A percentile compares a stretch with the other conserved stretches of the same genome.
Conservation (phyloP, 1,140 invertebrate species). For the Hyposmocoma kahamanoa region DNA sequence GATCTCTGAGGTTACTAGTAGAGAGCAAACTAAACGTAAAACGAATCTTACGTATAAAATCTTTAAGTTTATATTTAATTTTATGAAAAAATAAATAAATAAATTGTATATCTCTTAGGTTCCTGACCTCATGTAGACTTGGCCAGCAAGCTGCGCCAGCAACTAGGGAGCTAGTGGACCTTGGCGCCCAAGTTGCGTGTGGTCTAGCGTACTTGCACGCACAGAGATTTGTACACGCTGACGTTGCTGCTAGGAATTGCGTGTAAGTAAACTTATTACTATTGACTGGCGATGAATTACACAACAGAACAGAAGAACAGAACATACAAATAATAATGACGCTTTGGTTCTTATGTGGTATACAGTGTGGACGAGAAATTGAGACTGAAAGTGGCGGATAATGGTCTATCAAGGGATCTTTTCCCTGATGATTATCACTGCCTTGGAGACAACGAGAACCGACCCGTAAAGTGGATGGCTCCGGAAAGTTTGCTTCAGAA, state of each 20-base stretch:
- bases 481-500: slow-evolving; percentile 88
- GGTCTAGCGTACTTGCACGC: slow-evolving; percentile 93
- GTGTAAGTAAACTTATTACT: slow-evolving; percentile 33
- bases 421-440: slow-evolving; percentile 97
- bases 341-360: slow-evolving; percentile 8
- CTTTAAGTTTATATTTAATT: too few relatives aligned
- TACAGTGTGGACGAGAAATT: slow-evolving; percentile 86
- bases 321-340: not conserved
- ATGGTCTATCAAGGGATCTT: slow-evolving; percentile 90
- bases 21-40: too few relatives aligned
- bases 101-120: too few relatives aligned
- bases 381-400: slow-evolving; percentile 91
- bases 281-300: too few relatives aligned
- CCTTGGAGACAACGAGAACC: slow-evolving; percentile 94
- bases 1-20: too few relatives aligned
- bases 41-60: too few relatives aligned
- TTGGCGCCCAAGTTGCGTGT: slow-evolving; percentile 90
- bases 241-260: slow-evolving; percentile 93
- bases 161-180: slow-evolving; percentile 91
- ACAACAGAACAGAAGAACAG: too few relatives aligned
- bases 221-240: slow-evolving; percentile 90
- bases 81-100: too few relatives aligned
- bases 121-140: slow-evolving; percentile 78
- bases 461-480: slow-evolving; percentile 97
- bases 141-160: slow-evolving; percentile 75